Conservation (phyloP, 1,140 invertebrate species). For the Drosophila grimshawi region DNA sequence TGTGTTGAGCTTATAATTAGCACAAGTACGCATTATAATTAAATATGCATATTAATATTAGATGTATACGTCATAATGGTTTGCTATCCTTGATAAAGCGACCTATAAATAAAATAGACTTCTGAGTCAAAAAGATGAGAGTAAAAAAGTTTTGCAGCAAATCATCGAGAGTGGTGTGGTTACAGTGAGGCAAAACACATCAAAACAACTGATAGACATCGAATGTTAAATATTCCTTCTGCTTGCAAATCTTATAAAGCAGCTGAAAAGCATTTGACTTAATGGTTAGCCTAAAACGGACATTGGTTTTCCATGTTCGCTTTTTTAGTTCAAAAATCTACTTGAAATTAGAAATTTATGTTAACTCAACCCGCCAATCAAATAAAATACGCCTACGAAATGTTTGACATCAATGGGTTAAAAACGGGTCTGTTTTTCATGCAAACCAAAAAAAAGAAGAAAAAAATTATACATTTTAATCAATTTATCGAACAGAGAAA, state of each 20-base stretch:
- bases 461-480: constrained; percentile 40
- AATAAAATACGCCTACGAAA: constrained; percentile 3
- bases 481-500: constrained; percentile 43
- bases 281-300: no score
- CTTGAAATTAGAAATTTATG: no score
- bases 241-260: no score
- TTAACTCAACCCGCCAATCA: background rate
- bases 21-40: constrained; percentile 47
- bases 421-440: constrained; percentile 49
- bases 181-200: background rate
- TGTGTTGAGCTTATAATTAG: constrained; percentile 54
- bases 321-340: no score
- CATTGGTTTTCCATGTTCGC: no score
- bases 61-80: background rate
- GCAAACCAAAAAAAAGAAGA: constrained; percentile 11
- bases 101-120: constrained; percentile 25
- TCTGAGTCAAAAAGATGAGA: constrained; percentile 34
- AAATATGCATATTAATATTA: constrained; percentile 35
- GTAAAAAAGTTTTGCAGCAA: constrained; percentile 5
- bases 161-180: background rate
- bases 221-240: background rate
- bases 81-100: constrained; percentile 26
- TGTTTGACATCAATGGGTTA: constrained; percentile 45
- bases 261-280: no score
- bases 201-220: background rate